phyloP scores from a whole-genome alignment of 2,888 invertebrate genomes.

The Frankliniella fusca region DNA sequence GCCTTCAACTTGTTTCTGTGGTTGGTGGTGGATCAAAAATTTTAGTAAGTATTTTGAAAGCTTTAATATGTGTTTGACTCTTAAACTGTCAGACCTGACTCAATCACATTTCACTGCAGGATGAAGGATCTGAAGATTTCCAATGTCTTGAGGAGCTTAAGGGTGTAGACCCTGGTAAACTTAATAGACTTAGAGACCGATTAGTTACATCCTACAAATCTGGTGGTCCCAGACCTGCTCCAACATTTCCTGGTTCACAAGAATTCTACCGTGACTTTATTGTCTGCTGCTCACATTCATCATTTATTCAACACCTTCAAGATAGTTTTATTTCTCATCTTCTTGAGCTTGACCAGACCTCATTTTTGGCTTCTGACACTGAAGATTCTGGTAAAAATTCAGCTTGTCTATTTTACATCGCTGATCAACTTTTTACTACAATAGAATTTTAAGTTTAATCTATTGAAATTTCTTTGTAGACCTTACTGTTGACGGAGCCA shows the following conservation, averaged over 20 bases:
- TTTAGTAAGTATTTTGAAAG: background rate
- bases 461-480: background rate
- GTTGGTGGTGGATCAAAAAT: background rate
- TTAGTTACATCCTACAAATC: background rate
- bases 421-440: background rate
- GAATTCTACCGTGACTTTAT: slow-evolving; percentile 8
- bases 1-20: background rate
- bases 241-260: background rate
- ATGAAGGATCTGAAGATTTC: background rate
- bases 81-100: background rate
- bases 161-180: background rate
- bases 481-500: background rate
- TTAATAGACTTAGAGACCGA: background rate
- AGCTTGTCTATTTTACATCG: background rate
- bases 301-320: background rate
- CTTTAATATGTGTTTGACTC: background rate
- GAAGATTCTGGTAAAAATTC: background rate
- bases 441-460: background rate
- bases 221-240: background rate
- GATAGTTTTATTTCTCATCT: slow-evolving; percentile 11
- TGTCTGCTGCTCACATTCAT: background rate
- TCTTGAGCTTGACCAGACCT: background rate
- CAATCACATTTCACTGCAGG: background rate
- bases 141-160: background rate
- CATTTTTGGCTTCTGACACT: slow-evolving; percentile 4